Percentiles rank a stretch among this genome's conserved stretches.
Evolutionary conservation across 2,888 invertebrate species (phyloP).

Genomic region (Ectemnius lituratus): DNA sequence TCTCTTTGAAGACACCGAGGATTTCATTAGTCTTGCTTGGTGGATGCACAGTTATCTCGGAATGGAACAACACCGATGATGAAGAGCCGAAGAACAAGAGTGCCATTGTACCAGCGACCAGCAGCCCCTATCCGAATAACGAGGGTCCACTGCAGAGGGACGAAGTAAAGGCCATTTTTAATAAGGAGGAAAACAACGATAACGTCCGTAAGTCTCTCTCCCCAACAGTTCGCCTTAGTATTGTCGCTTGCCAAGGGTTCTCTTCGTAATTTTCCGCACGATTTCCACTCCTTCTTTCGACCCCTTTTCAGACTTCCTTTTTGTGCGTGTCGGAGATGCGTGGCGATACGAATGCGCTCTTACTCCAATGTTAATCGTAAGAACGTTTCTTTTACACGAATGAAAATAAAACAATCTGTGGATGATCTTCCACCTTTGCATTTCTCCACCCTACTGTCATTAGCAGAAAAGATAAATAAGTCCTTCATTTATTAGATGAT

Average conservation of each 20-base stretch:
- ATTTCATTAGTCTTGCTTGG: slow-evolving; percentile 56
- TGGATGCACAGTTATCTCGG: slow-evolving; percentile 69
- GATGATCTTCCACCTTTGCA: no score
- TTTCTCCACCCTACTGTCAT: no score
- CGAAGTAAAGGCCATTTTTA: slow-evolving; percentile 82
- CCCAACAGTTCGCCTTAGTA: slow-evolving; percentile 34
- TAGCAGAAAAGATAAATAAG: no score
- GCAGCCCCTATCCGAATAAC: slow-evolving; percentile 78
- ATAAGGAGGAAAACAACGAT: slow-evolving; percentile 80
- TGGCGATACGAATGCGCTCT: slow-evolving; percentile 36
- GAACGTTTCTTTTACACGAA: no score
- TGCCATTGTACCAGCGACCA: slow-evolving; percentile 75
- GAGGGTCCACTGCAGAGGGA: slow-evolving; percentile 85
- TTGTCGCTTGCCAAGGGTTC: slow-evolving; percentile 46
- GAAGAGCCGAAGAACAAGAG: slow-evolving; percentile 78
- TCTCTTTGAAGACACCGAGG: slow-evolving; percentile 26
- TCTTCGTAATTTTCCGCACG: slow-evolving; percentile 55
- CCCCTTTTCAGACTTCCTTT: background rate
- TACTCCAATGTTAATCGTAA: slow-evolving; percentile 14
- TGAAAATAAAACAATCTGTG: no score
- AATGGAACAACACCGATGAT: slow-evolving; percentile 84
- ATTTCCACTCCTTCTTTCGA: slow-evolving; percentile 44
- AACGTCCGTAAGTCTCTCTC: slow-evolving; percentile 71
- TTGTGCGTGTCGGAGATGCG: slow-evolving; percentile 18
- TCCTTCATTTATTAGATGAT: no score